These are phyloP conservation scores for Diacarnus erythraeanus DNA, from an alignment of 37 sponge, comb jelly and placozoan genomes.

Conservation along the genomic window DNA sequence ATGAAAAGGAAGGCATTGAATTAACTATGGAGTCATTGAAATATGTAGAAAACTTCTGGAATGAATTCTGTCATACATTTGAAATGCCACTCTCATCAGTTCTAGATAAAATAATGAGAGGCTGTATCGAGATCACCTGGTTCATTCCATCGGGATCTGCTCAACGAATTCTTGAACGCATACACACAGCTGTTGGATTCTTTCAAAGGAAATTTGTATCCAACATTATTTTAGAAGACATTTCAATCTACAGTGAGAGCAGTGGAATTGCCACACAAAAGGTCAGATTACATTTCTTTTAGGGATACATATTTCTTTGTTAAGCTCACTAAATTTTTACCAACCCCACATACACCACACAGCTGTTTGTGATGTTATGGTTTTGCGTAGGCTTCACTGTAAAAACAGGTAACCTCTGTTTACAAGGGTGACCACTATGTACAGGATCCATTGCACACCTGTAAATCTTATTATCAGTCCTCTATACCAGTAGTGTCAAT, in stretches of 20 bases:
- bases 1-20: neutral
- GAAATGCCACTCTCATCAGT: neutral
- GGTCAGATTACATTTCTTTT: too few relatives aligned
- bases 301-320: too few relatives aligned
- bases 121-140: neutral
- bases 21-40: neutral
- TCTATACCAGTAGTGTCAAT: too few relatives aligned
- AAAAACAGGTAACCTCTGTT: too few relatives aligned
- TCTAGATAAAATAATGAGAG: neutral
- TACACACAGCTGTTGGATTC: neutral
- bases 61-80: neutral
- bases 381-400: too few relatives aligned
- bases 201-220: neutral
- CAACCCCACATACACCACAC: too few relatives aligned
- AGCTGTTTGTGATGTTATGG: too few relatives aligned
- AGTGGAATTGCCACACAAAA: neutral
- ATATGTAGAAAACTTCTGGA: constrained; percentile 8
- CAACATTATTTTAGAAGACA: neutral
- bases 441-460: too few relatives aligned
- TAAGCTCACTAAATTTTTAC: too few relatives aligned
- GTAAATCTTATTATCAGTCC: too few relatives aligned
- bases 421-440: too few relatives aligned
- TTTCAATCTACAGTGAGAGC: neutral
- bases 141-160: neutral
- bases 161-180: neutral